Evolutionary conservation across 2,888 invertebrate species (phyloP).

Genomic region (Halocaridina rubra): DNA sequence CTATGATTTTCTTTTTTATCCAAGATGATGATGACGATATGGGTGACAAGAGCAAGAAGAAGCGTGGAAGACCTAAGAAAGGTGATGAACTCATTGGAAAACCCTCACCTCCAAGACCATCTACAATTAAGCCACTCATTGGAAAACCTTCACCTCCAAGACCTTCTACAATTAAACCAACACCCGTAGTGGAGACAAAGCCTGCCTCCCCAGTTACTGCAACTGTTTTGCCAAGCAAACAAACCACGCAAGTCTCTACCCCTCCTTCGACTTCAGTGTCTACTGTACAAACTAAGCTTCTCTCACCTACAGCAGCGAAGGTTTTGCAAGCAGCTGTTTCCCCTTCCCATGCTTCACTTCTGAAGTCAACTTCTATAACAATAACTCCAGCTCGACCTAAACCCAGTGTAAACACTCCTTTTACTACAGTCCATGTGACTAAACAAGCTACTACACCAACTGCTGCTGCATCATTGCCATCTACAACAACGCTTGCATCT

Average conservation of each 20-base stretch:
- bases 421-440: too few species aligned
- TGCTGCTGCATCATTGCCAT: neutral
- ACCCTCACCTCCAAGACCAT: constrained; percentile 24
- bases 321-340: neutral
- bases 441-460: neutral
- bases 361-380: neutral
- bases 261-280: too few species aligned
- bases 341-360: neutral
- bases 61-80: constrained; percentile 39
- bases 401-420: too few species aligned
- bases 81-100: constrained; percentile 42
- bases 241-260: too few species aligned
- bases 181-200: neutral
- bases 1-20: too few species aligned
- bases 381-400: neutral
- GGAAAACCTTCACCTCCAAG: neutral
- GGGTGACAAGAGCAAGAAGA: constrained; percentile 22
- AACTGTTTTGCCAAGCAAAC: too few species aligned
- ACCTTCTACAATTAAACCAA: neutral
- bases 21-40: constrained; percentile 43
- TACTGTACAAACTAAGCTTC: neutral
- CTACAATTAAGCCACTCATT: constrained; percentile 1
- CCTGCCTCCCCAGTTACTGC: neutral
- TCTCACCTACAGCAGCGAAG: neutral
- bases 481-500: neutral